Evolutionary conservation across 2,888 invertebrate genomes (phyloP).

Genomic region (Caenorhabditis sp.): DNA sequence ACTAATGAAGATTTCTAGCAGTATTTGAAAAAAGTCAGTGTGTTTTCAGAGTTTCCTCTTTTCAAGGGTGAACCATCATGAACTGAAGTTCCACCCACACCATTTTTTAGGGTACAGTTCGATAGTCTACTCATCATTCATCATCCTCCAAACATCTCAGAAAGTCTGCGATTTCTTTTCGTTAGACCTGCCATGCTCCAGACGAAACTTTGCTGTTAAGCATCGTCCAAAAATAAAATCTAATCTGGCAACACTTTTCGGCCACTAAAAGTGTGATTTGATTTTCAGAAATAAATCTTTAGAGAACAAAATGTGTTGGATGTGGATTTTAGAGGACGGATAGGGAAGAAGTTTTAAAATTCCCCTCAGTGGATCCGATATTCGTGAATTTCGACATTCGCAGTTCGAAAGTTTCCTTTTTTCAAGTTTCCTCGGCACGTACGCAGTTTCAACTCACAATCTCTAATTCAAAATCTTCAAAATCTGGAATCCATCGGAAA

Average conservation of each 20-base stretch:
- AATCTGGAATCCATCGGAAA: constrained; percentile 21
- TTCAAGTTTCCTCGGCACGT: neutral
- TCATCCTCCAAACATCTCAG: neutral
- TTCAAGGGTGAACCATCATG: no score
- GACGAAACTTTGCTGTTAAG: neutral
- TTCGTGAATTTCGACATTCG: neutral
- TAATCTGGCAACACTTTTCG: neutral
- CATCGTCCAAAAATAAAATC: neutral
- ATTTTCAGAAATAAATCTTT: neutral
- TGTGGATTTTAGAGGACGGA: neutral
- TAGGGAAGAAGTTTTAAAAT: neutral
- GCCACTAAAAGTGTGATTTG: neutral
- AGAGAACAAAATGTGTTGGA: neutral
- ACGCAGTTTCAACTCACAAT: constrained; percentile 37
- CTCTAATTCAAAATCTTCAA: constrained; percentile 8
- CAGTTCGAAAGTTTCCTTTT: constrained; percentile 21
- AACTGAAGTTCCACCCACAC: no score
- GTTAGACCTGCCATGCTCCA: neutral
- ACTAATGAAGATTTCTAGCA: no score
- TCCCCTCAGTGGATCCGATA: neutral
- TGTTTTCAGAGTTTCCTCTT: no score
- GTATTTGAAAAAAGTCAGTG: no score
- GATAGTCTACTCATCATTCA: no score
- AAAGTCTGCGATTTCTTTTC: neutral
- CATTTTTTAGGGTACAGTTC: no score